A percentile compares a stretch with the other conserved stretches of the same genome.
Evolutionary conservation across 2,797 vertebrate genomes (phyloP).

Genomic region (Gymnopithys bicolor): DNA sequence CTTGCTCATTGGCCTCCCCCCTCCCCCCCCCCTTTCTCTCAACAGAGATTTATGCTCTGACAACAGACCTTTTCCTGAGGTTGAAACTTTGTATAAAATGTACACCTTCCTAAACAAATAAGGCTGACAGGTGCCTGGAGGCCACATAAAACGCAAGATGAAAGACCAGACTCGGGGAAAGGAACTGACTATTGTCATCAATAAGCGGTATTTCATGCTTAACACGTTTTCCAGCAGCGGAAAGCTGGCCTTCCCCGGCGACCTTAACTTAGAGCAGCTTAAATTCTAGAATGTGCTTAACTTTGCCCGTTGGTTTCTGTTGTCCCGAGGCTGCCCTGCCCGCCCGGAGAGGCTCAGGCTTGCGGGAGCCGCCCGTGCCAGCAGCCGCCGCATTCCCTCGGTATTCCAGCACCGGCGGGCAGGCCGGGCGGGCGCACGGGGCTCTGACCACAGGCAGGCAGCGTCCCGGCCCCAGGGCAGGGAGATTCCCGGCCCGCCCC

Average conservation of each 20-base stretch:
- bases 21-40: rapidly evolving
- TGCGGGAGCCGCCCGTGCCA: background rate
- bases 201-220: background rate
- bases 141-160: rapidly evolving
- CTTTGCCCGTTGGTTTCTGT: background rate
- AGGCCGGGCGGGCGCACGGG: rapidly evolving
- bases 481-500: background rate
- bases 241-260: background rate
- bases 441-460: too few species aligned
- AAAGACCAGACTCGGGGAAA: background rate
- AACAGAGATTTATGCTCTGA: background rate
- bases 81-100: background rate
- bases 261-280: background rate
- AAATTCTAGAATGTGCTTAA: background rate
- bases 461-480: too few species aligned
- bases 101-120: background rate
- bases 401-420: rapidly evolving
- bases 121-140: background rate
- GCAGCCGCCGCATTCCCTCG: background rate
- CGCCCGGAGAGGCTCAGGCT: too few species aligned
- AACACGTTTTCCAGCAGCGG: background rate
- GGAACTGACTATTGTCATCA: background rate
- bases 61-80: background rate
- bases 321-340: too few species aligned
- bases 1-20: background rate